Evolutionary conservation across 2,888 invertebrate genomes (phyloP), one percentile per base, ranked within the genome.

Genomic region (Yponomeuta sedellus): DNA sequence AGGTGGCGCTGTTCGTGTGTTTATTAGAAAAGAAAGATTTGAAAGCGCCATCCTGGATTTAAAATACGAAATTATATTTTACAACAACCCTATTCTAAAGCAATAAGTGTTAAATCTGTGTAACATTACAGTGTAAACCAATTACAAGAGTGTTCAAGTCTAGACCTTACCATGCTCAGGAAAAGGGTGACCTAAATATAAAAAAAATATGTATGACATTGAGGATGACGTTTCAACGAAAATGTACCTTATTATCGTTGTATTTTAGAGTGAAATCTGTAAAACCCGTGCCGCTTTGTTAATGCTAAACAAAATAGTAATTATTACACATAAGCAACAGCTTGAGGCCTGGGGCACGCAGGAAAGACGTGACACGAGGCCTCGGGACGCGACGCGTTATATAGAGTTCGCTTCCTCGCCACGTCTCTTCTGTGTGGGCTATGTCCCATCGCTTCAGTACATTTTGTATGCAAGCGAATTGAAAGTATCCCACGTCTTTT

Each of bases 31-130:
- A 62, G 25, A 62, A 34, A 67, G 57, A 75, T 73, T 81, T 79
- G 82, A 80, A 77, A 83, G 89, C 88, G 90, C 90, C 88, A 89
- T 85, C 87, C 87, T 88, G 80, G 83, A 88, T 85, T 81, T 81
- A 73, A n/a, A 28, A n/a, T 57, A 44, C 44, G 16, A 12, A 16
- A 52, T 34, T 34, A 34, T 34, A 34, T 34, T 1, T 16, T 52
- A 8, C 6, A 5, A 16, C 44, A 52, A 52, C 44, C 44, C 44
- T 16, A 52, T 52, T 52, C 44, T 52, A 52, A 52, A 52, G 44
- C 44, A 34, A 34, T 34, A 34, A 34, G 10, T 34, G 34, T 8
- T 34, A 22, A 22, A 44, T 69, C 67, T 63, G 39, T 68, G 57
- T 57, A 57, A 4, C 3, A 0, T 12, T 57, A 20, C 10, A 57